Base-by-base conservation (phyloP, 2,113 vertebrate species). In the Istiophorus platypterus region DNA sequence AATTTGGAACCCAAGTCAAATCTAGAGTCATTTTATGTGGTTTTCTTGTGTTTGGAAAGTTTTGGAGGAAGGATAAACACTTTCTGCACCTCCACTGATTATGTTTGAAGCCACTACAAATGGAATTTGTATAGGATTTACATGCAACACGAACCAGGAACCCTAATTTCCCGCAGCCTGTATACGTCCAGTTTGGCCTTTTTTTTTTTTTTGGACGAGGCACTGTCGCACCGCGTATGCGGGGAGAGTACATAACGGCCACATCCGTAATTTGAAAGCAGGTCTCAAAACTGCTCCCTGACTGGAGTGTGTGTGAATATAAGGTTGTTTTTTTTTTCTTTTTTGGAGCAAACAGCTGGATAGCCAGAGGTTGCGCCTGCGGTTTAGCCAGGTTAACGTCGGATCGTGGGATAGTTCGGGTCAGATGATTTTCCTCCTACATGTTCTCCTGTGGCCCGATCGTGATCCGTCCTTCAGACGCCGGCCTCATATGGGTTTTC, bases 351-450 rank as follows among this genome's bases (percentile, higher is more conserved):
- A 87, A 85, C 93, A 93, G 88, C 92, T 94, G 93, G 86, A 73
- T 34, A 87, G 78, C 68, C 88, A 76, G 88, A 85, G 89, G 92
- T 88, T 88, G 74, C 26, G 39, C 77, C 88, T 90, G 92, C 81
- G 93, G 93, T 92, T 86, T 49, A 39, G 49, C 63, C 91, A 91
- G 90, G 90, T 92, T 92, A 70, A 79, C 70, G 52, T 67, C 78
- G 86, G 93, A 93, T 90, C 92, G 91, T 94, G 93, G 90, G 93
- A 94, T 88, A 90, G 72, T 92, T 78, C 0, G 76, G 81, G 82
- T 89, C 90, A 87, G 47, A 18, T 31, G 74, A 81, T 66, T 54
- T 89, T 84, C 34, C 83, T 81, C 77, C 73, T 82, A 2, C 76
- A 47, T 52, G 47, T 75, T 49, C 58, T 88, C 58, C 77, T 65